Base-by-base conservation (phyloP, 1,140 invertebrate genomes). In the Zaprionus vittiger region DNA sequence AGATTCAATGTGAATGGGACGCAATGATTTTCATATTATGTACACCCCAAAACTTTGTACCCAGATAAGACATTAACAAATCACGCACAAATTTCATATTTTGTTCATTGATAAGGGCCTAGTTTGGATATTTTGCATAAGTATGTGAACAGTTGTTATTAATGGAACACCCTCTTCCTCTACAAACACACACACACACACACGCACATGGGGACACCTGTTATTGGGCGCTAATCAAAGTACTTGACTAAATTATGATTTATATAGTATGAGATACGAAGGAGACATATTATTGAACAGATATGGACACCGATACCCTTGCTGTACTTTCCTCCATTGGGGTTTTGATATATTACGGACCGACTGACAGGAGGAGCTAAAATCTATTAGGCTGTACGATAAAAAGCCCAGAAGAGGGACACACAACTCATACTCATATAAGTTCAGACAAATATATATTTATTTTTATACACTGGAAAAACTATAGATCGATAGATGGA, bases 181-280 rank as follows among this genome's bases (percentile, higher is more conserved):
- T 7, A 22, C 12, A 34, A 3, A 24, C 22, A 24, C 24, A 26
- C 24, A 24, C 24, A 24, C 24, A 24, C 24, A 24, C 22, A 24
- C 24, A 24, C n/a, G 31, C 26, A 28, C 26, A 28, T 28, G 31
- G 31, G 34, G 26, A 82, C 79, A 82, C 72, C 68, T 82, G 76
- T 71, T 82, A 54, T 79, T 47, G 28, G 44, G 12, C 26, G 28
- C 62, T 73, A 85, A 85, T 85, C 83, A 85, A 71, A 69, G 76
- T 44, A 63, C 66, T 82, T 49, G 72, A 82, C 83, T 86, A 24
- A 73, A 67, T 70, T 68, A 72, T 83, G 82, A 85, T 82, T 86
- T 86, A 49, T 82, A 57, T 69, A 71, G 24, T 28, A 37, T 49
- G 41, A 47, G 57, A 68, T 47, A 47, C 38, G 41, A 60, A 22